phyloP scores from a whole-genome alignment of 2,113 vertebrate species.

The Vicugna pacos region DNA sequence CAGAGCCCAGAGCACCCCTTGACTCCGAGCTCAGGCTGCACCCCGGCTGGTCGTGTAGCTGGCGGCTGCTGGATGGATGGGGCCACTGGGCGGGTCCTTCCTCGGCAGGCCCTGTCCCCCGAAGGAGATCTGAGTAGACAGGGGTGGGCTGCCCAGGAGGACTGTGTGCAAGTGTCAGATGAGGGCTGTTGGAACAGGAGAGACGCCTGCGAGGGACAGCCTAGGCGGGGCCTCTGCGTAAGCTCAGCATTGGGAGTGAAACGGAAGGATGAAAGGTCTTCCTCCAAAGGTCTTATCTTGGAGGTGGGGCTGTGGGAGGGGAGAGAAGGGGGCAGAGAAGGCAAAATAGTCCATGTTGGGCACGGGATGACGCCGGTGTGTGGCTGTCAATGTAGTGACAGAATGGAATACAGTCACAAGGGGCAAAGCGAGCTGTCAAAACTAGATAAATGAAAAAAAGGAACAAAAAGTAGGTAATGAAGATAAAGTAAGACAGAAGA shows the following conservation, averaged over 20 bases:
- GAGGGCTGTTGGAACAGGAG: not conserved
- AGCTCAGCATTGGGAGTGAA: fast-evolving
- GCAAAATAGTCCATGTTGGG: not conserved
- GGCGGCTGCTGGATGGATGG: slow-evolving; percentile 43
- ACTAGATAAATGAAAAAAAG: not conserved
- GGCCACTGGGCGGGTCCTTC: slow-evolving; percentile 24
- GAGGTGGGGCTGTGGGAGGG: not conserved
- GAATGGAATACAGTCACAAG: not conserved
- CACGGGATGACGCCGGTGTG: fast-evolving
- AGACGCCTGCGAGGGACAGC: not conserved
- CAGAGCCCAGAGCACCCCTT: not conserved
- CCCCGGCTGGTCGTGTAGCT: fast-evolving
- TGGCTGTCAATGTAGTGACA: not conserved
- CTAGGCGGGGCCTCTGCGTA: fast-evolving
- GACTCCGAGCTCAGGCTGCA: not conserved
- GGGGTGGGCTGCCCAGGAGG: not conserved
- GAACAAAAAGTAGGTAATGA: not conserved
- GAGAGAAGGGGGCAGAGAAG: not conserved
- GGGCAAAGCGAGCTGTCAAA: not conserved
- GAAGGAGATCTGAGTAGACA: slow-evolving; percentile 51
- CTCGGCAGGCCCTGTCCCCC: slow-evolving; percentile 64
- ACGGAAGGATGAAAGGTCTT: fast-evolving
- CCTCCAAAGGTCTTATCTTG: not conserved
- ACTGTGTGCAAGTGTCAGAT: fast-evolving
- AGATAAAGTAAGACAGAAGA: not conserved